A percentile compares a stretch with the other conserved stretches of the same genome.
phyloP scores from a whole-genome alignment of 2,113 vertebrate species.

The Egretta garzetta region DNA sequence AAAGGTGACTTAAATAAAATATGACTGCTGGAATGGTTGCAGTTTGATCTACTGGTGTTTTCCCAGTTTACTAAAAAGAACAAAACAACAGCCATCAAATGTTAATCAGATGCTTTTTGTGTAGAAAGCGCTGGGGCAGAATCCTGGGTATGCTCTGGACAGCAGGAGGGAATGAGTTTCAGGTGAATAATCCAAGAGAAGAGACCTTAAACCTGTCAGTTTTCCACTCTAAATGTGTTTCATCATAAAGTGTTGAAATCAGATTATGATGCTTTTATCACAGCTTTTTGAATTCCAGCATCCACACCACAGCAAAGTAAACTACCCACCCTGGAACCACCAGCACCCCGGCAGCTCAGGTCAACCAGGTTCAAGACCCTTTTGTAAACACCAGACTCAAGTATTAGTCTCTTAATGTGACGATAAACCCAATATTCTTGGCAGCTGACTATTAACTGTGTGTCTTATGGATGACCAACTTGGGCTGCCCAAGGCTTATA shows the following conservation, averaged over 20 bases:
- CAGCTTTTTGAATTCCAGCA: neutral
- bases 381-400: neutral
- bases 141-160: neutral
- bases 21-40: neutral
- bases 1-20: constrained; percentile 28
- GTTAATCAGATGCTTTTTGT: constrained; percentile 15
- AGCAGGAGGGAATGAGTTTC: neutral
- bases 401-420: neutral
- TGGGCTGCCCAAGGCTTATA: neutral
- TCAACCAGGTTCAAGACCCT: neutral
- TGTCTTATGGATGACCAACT: constrained; percentile 1
- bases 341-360: neutral
- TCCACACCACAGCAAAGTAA: neutral
- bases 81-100: neutral
- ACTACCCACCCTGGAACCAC: neutral
- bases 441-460: neutral
- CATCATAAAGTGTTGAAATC: neutral
- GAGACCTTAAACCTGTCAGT: neutral
- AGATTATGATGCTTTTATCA: neutral
- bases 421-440: neutral
- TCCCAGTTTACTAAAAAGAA: constrained; percentile 23
- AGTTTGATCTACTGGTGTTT: constrained; percentile 25
- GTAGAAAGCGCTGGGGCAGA: neutral
- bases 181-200: neutral
- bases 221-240: neutral